Conservation (phyloP, 2,888 invertebrate species). For the Neria commutata region DNA sequence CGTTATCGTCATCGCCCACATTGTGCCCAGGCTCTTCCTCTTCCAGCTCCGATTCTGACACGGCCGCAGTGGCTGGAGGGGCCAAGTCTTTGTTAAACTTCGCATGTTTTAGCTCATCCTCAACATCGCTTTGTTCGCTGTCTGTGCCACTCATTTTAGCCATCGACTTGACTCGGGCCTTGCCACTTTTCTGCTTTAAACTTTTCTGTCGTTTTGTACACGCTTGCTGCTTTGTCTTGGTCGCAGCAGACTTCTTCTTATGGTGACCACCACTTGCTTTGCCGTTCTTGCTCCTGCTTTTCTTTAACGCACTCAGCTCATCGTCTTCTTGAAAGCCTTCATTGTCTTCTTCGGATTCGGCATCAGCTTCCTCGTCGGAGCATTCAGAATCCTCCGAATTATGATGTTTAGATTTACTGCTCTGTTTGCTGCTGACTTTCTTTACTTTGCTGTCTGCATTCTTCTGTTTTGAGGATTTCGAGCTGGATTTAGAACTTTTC, state of each 20-base stretch:
- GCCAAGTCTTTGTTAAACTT: slow-evolving; percentile 45
- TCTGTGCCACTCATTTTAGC: slow-evolving; percentile 25
- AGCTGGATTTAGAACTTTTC: slow-evolving; percentile 31
- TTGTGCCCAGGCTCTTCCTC: slow-evolving; percentile 46
- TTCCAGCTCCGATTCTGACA: slow-evolving; percentile 52
- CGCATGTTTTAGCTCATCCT: slow-evolving; percentile 22
- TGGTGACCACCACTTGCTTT: slow-evolving; percentile 33
- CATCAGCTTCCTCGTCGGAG: slow-evolving; percentile 24
- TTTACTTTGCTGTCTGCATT: slow-evolving; percentile 22
- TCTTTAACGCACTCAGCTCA: slow-evolving; percentile 31
- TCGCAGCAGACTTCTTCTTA: slow-evolving; percentile 36
- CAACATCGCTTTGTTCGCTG: slow-evolving; percentile 34
- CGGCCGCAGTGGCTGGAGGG: slow-evolving; percentile 50
- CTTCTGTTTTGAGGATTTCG: slow-evolving; percentile 29
- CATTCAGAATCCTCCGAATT: slow-evolving; percentile 13
- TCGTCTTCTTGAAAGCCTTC: slow-evolving; percentile 44
- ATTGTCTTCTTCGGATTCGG: slow-evolving; percentile 26
- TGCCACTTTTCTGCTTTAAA: slow-evolving; percentile 26
- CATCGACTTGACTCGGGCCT: slow-evolving; percentile 14
- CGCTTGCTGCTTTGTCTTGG: slow-evolving; percentile 39
- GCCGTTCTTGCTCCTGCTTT: slow-evolving; percentile 33
- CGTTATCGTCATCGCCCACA: slow-evolving; percentile 42
- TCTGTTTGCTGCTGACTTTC: slow-evolving; percentile 13
- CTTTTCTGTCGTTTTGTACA: slow-evolving; percentile 36
- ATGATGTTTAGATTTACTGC: slow-evolving; percentile 16